A percentile compares a stretch with the other conserved stretches of the same genome.
phyloP scores from a whole-genome alignment of 2,888 invertebrate species.

The Apocheima hispidaria region DNA sequence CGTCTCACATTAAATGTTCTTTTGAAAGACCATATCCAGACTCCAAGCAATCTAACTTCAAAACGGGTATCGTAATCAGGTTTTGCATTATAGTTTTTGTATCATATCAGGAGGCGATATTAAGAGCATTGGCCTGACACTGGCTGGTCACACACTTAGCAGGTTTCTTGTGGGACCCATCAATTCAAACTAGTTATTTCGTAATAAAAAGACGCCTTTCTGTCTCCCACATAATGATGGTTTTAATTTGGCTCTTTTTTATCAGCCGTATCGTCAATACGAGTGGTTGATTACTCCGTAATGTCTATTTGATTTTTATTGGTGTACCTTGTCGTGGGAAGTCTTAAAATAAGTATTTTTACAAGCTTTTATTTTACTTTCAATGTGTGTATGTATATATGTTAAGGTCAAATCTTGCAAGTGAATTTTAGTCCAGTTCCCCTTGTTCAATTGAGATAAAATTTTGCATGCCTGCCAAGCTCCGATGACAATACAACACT shows the following conservation, averaged over 20 bases:
- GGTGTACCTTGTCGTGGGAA: slow-evolving; percentile 18
- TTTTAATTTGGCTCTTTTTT: slow-evolving; percentile 27
- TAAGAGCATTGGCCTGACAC: slow-evolving; percentile 31
- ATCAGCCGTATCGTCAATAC: slow-evolving; percentile 20
- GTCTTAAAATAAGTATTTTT: not conserved
- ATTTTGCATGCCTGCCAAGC: too few species aligned
- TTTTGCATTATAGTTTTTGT: slow-evolving; percentile 41
- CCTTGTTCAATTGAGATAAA: too few species aligned
- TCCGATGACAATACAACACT: too few species aligned
- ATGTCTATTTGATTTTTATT: slow-evolving; percentile 28
- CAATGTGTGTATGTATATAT: too few species aligned
- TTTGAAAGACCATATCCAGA: slow-evolving; percentile 15
- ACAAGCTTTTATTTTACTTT: too few species aligned
- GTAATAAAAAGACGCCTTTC: slow-evolving; percentile 5
- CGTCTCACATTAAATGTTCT: slow-evolving; percentile 16
- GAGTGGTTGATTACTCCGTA: slow-evolving; percentile 18
- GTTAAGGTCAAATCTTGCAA: too few species aligned
- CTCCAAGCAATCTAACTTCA: slow-evolving; percentile 15
- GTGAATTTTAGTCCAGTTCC: too few species aligned
- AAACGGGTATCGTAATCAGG: slow-evolving; percentile 36
- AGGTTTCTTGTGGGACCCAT: slow-evolving; percentile 24
- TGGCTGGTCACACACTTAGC: slow-evolving; percentile 9
- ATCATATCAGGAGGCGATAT: slow-evolving; percentile 29
- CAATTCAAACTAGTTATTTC: slow-evolving; percentile 12
- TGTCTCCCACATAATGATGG: slow-evolving; percentile 26